Percentiles rank a stretch among this genome's conserved stretches.
Evolutionary conservation across 1,140 invertebrate genomes (phyloP).

Genomic region (Chionoecetes opilio): DNA sequence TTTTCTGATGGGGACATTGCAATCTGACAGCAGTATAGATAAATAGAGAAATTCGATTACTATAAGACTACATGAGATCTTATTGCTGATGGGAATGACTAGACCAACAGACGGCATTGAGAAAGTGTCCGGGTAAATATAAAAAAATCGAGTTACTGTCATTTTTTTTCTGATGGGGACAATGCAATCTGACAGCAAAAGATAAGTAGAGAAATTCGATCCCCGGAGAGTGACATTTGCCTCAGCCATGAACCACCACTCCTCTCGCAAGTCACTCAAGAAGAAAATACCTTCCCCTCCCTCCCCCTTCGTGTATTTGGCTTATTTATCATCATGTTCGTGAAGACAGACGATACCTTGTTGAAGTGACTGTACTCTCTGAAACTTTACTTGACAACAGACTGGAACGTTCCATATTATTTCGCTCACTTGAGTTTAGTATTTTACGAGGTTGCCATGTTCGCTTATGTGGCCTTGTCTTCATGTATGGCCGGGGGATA

Average conservation of each 20-base stretch:
- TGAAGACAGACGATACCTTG: constrained; percentile 14
- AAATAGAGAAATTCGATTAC: too few species aligned
- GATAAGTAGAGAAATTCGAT: neutral
- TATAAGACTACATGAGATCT: too few species aligned
- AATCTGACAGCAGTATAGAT: too few species aligned
- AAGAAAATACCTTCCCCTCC: neutral
- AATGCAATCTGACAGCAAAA: too few species aligned
- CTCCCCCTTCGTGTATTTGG: neutral
- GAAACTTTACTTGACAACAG: neutral
- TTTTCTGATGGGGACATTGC: too few species aligned
- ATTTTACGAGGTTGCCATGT: neutral
- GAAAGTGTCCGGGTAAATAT: too few species aligned
- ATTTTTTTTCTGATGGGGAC: too few species aligned
- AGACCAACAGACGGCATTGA: too few species aligned
- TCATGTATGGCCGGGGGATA: neutral
- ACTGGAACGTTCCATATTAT: neutral
- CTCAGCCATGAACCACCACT: neutral
- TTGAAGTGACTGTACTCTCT: neutral
- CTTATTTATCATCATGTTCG: neutral
- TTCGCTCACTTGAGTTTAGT: neutral
- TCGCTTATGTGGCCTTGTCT: neutral
- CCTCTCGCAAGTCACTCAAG: neutral
- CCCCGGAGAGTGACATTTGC: neutral
- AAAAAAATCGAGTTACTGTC: too few species aligned
- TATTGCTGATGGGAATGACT: too few species aligned